phyloP scores from a whole-genome alignment of 2,797 vertebrate genomes.

The Helicolenus hilgendorfi region DNA sequence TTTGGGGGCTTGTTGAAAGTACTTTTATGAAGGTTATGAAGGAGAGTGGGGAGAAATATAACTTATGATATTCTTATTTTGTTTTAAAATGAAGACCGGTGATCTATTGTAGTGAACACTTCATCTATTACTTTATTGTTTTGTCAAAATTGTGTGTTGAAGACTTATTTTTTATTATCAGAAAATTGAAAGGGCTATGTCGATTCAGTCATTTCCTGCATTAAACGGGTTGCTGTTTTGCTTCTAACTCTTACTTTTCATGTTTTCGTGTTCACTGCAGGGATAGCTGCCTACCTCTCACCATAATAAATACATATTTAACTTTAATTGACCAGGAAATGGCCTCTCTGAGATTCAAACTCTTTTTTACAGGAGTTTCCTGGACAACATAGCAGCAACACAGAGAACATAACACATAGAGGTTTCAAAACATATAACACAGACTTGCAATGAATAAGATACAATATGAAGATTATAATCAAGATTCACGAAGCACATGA shows the following conservation, averaged over 20 bases:
- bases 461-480: not conserved
- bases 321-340: not conserved
- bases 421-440: not conserved
- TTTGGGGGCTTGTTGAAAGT: slow-evolving; percentile 13
- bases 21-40: slow-evolving; percentile 19
- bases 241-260: not conserved
- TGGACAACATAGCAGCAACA: not conserved
- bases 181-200: not conserved
- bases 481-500: not conserved
- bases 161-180: not conserved
- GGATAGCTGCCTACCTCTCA: not conserved
- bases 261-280: not conserved
- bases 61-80: not conserved
- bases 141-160: not conserved
- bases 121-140: not conserved
- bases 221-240: not conserved
- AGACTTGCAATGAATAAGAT: not conserved
- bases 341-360: not conserved
- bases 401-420: not conserved
- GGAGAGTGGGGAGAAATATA: not conserved
- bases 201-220: not conserved
- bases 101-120: not conserved
- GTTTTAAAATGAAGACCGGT: not conserved
- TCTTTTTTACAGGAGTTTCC: not conserved
- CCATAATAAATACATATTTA: not conserved